Conservation (phyloP, 2,797 vertebrate genomes). For the Crocodylus rhombifer region DNA sequence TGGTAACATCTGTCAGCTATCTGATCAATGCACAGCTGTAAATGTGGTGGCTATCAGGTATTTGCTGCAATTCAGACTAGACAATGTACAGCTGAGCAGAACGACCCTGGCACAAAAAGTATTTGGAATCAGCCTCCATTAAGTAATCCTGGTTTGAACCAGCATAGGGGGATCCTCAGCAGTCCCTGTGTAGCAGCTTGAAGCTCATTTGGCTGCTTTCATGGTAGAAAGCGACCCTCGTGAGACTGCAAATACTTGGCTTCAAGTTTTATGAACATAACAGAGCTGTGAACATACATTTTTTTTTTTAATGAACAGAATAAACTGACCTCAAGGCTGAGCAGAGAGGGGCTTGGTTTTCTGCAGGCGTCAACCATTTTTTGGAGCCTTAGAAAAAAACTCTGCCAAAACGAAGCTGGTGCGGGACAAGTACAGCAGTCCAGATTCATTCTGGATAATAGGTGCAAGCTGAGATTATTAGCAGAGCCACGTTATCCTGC, state of each 20-base stretch:
- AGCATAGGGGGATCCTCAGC: neutral
- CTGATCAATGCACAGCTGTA: neutral
- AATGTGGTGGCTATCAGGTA: neutral
- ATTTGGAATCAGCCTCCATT: neutral
- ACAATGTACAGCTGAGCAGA: neutral
- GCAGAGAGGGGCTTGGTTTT: neutral
- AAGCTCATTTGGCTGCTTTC: neutral
- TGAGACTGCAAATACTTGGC: neutral
- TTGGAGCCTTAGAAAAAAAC: neutral
- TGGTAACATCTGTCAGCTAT: neutral
- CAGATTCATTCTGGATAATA: neutral
- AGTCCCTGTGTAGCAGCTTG: neutral
- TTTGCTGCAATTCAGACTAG: neutral
- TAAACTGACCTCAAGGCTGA: neutral
- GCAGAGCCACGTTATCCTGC: neutral
- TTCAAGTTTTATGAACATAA: neutral
- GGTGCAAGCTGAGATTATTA: neutral
- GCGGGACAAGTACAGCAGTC: neutral
- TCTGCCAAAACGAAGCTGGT: accelerated
- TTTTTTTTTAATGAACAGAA: neutral
- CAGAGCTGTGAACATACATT: neutral
- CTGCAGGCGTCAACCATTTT: neutral
- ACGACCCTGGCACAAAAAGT: neutral
- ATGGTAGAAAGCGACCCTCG: neutral
- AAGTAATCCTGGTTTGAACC: neutral